A percentile compares a stretch with the other conserved stretches of the same genome.
Conservation (phyloP, 2,888 invertebrate species). For the Himalopsyche anomala region DNA sequence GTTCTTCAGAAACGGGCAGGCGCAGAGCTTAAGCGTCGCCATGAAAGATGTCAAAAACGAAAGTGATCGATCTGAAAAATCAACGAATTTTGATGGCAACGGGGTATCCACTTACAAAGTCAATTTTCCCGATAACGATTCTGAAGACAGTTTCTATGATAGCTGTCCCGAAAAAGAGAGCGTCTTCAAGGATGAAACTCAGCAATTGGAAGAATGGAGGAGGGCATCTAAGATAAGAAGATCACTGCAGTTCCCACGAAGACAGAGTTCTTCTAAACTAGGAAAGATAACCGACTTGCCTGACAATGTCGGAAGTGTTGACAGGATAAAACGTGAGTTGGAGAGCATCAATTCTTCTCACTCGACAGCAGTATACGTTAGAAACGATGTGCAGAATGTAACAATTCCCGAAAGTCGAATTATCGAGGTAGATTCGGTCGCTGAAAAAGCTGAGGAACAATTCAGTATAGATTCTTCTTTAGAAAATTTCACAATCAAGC, state of each 20-base stretch:
- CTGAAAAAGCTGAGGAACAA: conserved; percentile 39
- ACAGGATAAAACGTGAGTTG: conserved; percentile 76
- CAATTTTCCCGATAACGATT: conserved; percentile 60
- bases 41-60: conserved; percentile 59
- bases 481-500: conserved; percentile 65
- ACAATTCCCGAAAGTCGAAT: conserved; percentile 48
- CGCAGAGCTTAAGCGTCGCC: conserved; percentile 49
- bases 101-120: conserved; percentile 56
- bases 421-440: conserved; percentile 18
- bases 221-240: conserved; percentile 80
- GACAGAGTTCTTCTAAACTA: conserved; percentile 62
- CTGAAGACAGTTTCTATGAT: conserved; percentile 64
- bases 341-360: conserved; percentile 71
- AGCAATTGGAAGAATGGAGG: conserved; percentile 76
- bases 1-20: conserved; percentile 42
- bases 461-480: conserved; percentile 17
- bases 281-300: conserved; percentile 70
- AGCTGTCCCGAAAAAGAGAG: conserved; percentile 65
- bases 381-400: conserved; percentile 54
- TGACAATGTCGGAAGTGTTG: conserved; percentile 75
- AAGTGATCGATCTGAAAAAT: conserved; percentile 56
- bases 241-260: conserved; percentile 80
- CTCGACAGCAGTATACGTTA: conserved; percentile 51
- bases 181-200: conserved; percentile 64
- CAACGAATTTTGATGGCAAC: conserved; percentile 10